Base-by-base conservation (phyloP, 2,888 invertebrate species). In the Tillus elongatus region DNA sequence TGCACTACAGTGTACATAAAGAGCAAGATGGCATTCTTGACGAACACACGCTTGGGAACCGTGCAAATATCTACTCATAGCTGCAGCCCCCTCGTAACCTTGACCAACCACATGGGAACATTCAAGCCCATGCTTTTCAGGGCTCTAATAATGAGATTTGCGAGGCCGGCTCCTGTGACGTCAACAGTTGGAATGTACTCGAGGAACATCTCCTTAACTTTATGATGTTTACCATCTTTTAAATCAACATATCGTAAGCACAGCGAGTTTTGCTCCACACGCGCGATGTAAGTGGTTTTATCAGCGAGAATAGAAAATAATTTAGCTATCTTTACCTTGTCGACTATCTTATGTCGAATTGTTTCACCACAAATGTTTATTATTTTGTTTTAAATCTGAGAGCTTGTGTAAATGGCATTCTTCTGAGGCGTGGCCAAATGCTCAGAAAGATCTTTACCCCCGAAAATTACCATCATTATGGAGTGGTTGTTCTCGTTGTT, bases 171-270 rank as follows among this genome's bases (percentile, higher is more conserved):
- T n/a, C n/a, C n/a, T n/a, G n/a, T n/a, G n/a, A n/a, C n/a, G n/a
- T n/a, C n/a, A n/a, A n/a, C n/a, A n/a, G n/a, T n/a, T n/a, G n/a
- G n/a, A n/a, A n/a, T n/a, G n/a, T n/a, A n/a, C n/a, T n/a, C n/a
- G n/a, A n/a, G n/a, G n/a, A n/a, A n/a, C n/a, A n/a, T 43, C 39
- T 43, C 40, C 31, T 43, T 43, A 38, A 41, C 38, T 43, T 43
- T 41, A 35, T 43, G 43, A 29, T 43, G 37, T 35, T 43, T 35
- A 41, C 33, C 29, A 12, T 36, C 30, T 16, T 33, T 33, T 31
- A 12, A 15, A 16, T 33, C 33, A 16, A 33, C 3, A 33, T 33
- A 33, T 16, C 33, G 13, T 10, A 33, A 10, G 33, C 33, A 33
- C 2, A 33, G 13, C 33, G 33, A 40, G 30, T 31, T 37, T 36